These are phyloP conservation scores for Micrasema minimum DNA, from an alignment of 1,140 invertebrate species.

Conservation along the genomic window DNA sequence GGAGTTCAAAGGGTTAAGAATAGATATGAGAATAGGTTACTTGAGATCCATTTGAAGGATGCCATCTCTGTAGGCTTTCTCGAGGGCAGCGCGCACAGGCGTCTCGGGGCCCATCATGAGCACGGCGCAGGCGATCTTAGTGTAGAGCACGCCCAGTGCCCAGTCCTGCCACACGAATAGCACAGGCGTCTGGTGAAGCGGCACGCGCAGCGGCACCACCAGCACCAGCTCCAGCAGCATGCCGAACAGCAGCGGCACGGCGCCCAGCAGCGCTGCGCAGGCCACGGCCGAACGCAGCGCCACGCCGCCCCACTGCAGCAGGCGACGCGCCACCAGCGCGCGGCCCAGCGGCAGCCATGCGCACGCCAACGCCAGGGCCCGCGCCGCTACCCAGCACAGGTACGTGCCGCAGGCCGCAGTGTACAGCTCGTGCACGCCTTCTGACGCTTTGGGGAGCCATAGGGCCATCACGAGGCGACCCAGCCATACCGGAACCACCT, in stretches of 20 bases:
- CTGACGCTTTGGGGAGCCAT: constrained; percentile 75
- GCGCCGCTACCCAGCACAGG: constrained; percentile 88
- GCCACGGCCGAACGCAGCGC: constrained; percentile 78
- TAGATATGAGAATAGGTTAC: constrained; percentile 53
- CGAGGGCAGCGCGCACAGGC: constrained; percentile 89
- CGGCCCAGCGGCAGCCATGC: constrained; percentile 91
- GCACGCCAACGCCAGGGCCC: constrained; percentile 80
- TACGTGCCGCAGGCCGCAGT: constrained; percentile 88
- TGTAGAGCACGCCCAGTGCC: constrained; percentile 96
- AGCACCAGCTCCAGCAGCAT: constrained; percentile 89
- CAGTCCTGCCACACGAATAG: constrained; percentile 97
- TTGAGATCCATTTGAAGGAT: constrained; percentile 91
- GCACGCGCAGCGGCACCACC: constrained; percentile 92
- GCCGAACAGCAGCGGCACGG: constrained; percentile 94
- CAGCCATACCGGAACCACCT: constrained; percentile 89
- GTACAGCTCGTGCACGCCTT: constrained; percentile 92
- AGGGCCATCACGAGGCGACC: constrained; percentile 88
- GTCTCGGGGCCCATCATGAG: constrained; percentile 99
- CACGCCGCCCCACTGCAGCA: constrained; percentile 79
- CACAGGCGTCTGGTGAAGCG: constrained; percentile 92
- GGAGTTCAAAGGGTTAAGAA: too few species aligned
- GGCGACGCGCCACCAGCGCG: constrained; percentile 76
- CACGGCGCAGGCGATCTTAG: constrained; percentile 96
- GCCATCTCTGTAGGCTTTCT: constrained; percentile 91
- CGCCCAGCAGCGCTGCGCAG: constrained; percentile 83